Base-by-base conservation (phyloP, 2,888 invertebrate species). In the Cephus rjabovi region DNA sequence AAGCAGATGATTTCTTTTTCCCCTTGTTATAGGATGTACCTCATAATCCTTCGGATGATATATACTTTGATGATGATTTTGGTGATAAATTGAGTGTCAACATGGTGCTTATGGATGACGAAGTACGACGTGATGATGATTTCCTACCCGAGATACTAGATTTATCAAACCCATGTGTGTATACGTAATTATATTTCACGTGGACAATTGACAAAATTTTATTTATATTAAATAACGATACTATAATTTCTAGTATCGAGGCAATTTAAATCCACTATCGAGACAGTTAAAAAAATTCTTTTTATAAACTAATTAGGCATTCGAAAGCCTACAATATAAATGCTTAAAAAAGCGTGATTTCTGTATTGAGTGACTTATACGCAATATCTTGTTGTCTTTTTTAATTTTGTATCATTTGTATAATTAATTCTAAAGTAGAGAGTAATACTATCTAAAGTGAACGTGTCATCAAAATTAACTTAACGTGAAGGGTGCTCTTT, bases 31-130 rank as follows among this genome's bases (percentile, higher is more conserved):
- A 88, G 87, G 85, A 84, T 73, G 23, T 83, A 30, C 82, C 83
- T 56, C 86, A 86, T 69, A 86, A 71, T 69, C 85, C 86, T 1
- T 82, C 86, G 11, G 89, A 89, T 79, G 90, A 89, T 78, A 79
- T 90, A 74, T 90, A 90, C 68, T 88, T 90, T 77, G 90, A 90
- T 75, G 90, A 90, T 75, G 89, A 90, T 79, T 89, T 89, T 75
- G 86, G 84, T 3, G 87, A 86, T 33, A 85, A 78, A 79, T 85
- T 90, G 78, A 89, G 88, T 69, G 81, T 87, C 73, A 90, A 90
- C 77, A 86, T 90, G 87, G 77, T 87, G 71, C 83, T 90, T 33
- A 81, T 88, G 81, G 80, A 79, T 56, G 86, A 88, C 34, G 82
- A 81, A 37, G 75, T 82, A 76, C 80, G 81, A 40, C 73, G 81